phyloP scores from a whole-genome alignment of 1,140 invertebrate species.

The Lepidurus couesii region DNA sequence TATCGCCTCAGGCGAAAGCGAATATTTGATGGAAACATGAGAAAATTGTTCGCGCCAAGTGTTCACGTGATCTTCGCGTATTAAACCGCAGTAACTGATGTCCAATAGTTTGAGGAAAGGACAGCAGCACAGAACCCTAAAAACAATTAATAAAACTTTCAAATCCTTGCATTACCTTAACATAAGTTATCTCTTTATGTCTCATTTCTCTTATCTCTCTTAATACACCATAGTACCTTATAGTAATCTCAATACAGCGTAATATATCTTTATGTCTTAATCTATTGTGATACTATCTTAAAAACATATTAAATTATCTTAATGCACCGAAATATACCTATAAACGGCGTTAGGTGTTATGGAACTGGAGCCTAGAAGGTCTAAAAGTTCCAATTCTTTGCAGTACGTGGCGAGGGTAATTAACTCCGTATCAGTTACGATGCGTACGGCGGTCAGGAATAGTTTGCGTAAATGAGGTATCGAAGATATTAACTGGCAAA shows the following conservation, averaged over 20 bases:
- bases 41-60: conserved; percentile 4
- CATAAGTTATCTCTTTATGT: no score
- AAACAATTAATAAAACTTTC: background rate
- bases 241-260: background rate
- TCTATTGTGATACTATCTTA: background rate
- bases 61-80: conserved; percentile 15
- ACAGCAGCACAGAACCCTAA: conserved; percentile 8
- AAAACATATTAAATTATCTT: background rate
- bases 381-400: conserved; percentile 5
- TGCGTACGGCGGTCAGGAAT: conserved; percentile 25
- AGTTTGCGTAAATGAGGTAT: conserved; percentile 7
- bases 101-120: conserved; percentile 21
- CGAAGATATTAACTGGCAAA: background rate
- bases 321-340: no score
- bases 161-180: no score
- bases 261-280: background rate
- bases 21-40: conserved; percentile 23
- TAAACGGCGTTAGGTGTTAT: no score
- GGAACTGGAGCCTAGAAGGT: no score
- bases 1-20: background rate
- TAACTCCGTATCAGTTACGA: conserved; percentile 27
- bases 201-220: no score
- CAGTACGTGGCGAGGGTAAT: background rate
- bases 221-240: no score
- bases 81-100: conserved; percentile 23